These are phyloP conservation scores for Hirtodrosophila duncani DNA, from an alignment of 2,888 invertebrate genomes.

Conservation along the genomic window DNA sequence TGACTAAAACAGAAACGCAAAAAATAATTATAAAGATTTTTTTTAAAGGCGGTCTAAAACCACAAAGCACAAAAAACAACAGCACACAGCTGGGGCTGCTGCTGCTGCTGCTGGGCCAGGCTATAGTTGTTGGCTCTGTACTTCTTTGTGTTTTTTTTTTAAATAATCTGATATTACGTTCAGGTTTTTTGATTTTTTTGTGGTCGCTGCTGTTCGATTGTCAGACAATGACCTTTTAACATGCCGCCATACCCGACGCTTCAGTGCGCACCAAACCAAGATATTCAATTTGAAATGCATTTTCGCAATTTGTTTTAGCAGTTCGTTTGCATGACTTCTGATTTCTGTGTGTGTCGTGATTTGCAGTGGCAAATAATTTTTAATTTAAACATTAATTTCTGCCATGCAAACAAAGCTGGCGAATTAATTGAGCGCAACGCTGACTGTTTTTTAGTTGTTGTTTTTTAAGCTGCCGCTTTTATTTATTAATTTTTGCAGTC, in stretches of 20 bases:
- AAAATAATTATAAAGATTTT: slow-evolving; percentile 47
- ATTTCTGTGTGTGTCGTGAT: slow-evolving; percentile 52
- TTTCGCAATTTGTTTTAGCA: slow-evolving; percentile 60
- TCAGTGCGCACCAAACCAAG: slow-evolving; percentile 43
- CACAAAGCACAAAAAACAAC: slow-evolving; percentile 32
- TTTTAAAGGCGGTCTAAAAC: slow-evolving; percentile 37
- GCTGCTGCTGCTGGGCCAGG: background rate
- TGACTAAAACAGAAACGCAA: slow-evolving; percentile 4
- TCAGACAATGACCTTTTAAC: slow-evolving; percentile 49
- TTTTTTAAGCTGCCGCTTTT: slow-evolving; percentile 37
- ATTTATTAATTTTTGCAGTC: slow-evolving; percentile 42
- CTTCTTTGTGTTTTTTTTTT: slow-evolving; percentile 34
- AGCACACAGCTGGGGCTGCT: slow-evolving; percentile 47
- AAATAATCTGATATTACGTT: slow-evolving; percentile 55
- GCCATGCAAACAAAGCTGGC: slow-evolving; percentile 50
- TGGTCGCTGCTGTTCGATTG: slow-evolving; percentile 50
- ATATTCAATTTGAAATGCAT: slow-evolving; percentile 62
- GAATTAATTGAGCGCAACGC: slow-evolving; percentile 56
- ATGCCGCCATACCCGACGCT: too few species aligned
- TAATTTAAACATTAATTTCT: slow-evolving; percentile 56
- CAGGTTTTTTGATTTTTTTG: slow-evolving; percentile 23
- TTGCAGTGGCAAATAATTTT: slow-evolving; percentile 63
- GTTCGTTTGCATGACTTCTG: slow-evolving; percentile 54
- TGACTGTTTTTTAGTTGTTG: slow-evolving; percentile 4
- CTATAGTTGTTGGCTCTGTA: slow-evolving; percentile 9